Evolutionary conservation across 2,113 vertebrate genomes (phyloP).

Genomic region (Toxotes chatareus): DNA sequence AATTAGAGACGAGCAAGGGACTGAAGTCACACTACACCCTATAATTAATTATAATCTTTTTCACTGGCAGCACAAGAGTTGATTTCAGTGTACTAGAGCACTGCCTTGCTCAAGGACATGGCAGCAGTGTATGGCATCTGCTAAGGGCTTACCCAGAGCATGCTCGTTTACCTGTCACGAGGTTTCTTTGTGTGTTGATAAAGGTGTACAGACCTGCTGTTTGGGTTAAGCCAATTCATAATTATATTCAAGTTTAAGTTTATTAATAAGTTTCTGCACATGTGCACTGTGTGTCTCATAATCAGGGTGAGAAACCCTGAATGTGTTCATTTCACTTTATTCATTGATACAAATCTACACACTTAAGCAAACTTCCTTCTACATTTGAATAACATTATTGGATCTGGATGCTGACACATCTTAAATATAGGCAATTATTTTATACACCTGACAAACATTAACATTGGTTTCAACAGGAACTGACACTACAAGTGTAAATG

Average conservation of each 20-base stretch:
- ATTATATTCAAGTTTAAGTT: background rate
- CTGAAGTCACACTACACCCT: slow-evolving; percentile 12
- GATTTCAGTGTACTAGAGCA: background rate
- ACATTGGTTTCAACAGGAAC: background rate
- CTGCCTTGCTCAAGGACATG: slow-evolving; percentile 71
- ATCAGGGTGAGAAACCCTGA: background rate
- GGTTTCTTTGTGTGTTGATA: background rate
- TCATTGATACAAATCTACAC: background rate
- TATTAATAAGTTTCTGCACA: background rate
- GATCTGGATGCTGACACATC: background rate
- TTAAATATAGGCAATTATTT: background rate
- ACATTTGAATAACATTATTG: background rate
- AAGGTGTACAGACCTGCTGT: slow-evolving; percentile 16
- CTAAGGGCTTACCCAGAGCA: background rate
- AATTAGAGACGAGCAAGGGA: slow-evolving; percentile 31
- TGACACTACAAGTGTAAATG: background rate
- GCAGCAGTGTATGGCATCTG: slow-evolving; percentile 43
- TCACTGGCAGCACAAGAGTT: slow-evolving; percentile 23
- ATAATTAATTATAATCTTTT: slow-evolving; percentile 53
- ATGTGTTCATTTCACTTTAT: background rate
- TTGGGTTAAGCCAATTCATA: background rate
- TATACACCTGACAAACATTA: background rate
- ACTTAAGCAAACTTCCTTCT: background rate
- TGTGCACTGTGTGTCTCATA: background rate
- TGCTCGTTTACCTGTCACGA: background rate